phyloP scores from a whole-genome alignment of 2,888 invertebrate species.

The Asteroscopus sphinx region DNA sequence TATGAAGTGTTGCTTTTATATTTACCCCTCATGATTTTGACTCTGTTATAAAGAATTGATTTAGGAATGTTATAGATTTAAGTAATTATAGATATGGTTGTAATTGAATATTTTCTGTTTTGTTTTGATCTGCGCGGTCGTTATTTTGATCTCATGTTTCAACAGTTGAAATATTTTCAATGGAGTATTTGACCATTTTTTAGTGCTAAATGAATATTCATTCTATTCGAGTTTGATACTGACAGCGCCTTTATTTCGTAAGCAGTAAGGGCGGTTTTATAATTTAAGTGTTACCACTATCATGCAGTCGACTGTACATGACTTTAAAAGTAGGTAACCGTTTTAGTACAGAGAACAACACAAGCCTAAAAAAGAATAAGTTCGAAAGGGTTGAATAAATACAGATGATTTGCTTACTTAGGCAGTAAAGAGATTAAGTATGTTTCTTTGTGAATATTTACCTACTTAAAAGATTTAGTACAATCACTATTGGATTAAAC shows the following conservation, averaged over 20 bases:
- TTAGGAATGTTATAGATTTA: constrained; percentile 75
- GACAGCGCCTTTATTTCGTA: no score
- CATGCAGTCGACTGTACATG: no score
- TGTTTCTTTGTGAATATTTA: constrained; percentile 19
- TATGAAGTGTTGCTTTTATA: constrained; percentile 87
- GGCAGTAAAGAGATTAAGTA: constrained; percentile 12
- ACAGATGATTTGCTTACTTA: constrained; percentile 30
- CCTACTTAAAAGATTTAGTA: constrained; percentile 22
- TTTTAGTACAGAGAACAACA: constrained; percentile 7
- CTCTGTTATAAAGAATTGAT: constrained; percentile 82
- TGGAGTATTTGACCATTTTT: constrained; percentile 15
- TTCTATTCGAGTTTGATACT: constrained; percentile 10
- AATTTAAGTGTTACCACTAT: no score
- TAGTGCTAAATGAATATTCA: constrained; percentile 2
- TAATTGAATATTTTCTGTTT: constrained; percentile 51
- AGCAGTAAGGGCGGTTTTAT: no score
- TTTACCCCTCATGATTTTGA: constrained; percentile 83
- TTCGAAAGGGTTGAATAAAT: constrained; percentile 40
- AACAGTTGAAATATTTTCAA: constrained; percentile 29
- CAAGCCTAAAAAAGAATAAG: constrained; percentile 13
- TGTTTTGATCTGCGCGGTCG: constrained; percentile 59
- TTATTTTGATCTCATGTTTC: constrained; percentile 53
- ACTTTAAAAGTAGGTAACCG: constrained; percentile 2
- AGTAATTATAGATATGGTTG: constrained; percentile 79
- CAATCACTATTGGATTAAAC: constrained; percentile 1